These are phyloP conservation scores for Antheraea pernyi DNA, from an alignment of 1,140 invertebrate species.

Conservation along the genomic window DNA sequence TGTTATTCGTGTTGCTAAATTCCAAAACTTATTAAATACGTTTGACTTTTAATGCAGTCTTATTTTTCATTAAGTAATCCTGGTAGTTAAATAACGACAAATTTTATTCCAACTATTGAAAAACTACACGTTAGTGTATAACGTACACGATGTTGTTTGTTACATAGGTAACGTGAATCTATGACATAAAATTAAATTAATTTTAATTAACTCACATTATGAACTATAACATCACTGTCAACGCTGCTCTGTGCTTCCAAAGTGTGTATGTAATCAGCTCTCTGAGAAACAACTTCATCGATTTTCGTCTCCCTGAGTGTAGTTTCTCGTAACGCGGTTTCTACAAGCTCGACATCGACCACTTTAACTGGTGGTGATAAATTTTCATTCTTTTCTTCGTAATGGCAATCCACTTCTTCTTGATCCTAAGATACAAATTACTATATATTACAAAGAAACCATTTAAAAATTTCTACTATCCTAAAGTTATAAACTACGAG, in stretches of 20 bases:
- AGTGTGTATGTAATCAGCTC: conserved; percentile 68
- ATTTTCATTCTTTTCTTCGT: conserved; percentile 74
- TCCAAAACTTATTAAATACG: not conserved
- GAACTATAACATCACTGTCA: conserved; percentile 74
- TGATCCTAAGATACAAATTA: conserved; percentile 46
- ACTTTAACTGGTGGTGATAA: conserved; percentile 32
- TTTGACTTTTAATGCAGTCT: no score
- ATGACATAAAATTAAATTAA: not conserved
- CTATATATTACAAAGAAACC: no score
- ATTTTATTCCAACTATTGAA: no score
- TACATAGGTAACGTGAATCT: no score
- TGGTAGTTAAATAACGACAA: no score
- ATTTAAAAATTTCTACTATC: no score
- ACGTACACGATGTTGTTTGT: no score
- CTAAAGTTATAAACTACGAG: no score
- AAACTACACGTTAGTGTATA: no score
- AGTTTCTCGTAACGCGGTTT: conserved; percentile 55
- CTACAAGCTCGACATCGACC: conserved; percentile 60
- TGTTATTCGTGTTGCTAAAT: not conserved
- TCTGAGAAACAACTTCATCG: conserved; percentile 62
- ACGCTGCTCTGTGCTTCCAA: conserved; percentile 75
- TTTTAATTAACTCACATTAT: conserved; percentile 59
- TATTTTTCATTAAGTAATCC: no score
- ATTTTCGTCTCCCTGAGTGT: conserved; percentile 66
- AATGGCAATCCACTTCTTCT: conserved; percentile 72